phyloP scores from a whole-genome alignment of 2,888 invertebrate species.

The Artemia sinica region DNA sequence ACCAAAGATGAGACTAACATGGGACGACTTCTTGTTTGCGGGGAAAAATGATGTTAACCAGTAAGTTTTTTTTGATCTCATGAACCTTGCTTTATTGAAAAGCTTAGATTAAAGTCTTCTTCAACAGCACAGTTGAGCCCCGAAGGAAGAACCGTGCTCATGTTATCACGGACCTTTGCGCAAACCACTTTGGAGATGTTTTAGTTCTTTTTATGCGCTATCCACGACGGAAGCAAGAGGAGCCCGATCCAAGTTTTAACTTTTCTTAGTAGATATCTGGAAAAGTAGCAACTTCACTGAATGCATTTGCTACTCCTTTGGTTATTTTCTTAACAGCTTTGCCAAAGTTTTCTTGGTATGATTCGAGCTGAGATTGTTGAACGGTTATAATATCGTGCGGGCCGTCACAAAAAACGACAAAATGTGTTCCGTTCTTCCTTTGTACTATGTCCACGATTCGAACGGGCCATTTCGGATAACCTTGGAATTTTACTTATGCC shows the following conservation, averaged over 20 bases:
- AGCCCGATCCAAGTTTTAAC: conserved; percentile 12
- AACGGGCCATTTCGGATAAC: conserved; percentile 6
- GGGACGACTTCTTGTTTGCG: too few relatives aligned
- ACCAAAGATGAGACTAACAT: too few relatives aligned
- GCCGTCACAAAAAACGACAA: not conserved
- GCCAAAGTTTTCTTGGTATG: too few relatives aligned
- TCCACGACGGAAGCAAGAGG: not conserved
- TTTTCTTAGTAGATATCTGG: not conserved
- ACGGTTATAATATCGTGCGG: not conserved
- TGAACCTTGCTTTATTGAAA: too few relatives aligned
- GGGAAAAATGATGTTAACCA: too few relatives aligned
- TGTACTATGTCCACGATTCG: not conserved
- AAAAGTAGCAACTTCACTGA: not conserved
- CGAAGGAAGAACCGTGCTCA: not conserved
- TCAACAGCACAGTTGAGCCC: conserved; percentile 9
- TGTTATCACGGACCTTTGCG: not conserved
- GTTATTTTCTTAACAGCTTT: not conserved
- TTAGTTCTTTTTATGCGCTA: not conserved
- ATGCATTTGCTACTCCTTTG: conserved; percentile 2
- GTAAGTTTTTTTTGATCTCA: too few relatives aligned
- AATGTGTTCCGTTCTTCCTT: not conserved
- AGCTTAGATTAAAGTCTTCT: too few relatives aligned
- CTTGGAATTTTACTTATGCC: too few relatives aligned
- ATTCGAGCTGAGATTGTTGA: not conserved
- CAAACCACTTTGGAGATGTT: not conserved